Base-by-base conservation (phyloP, 2,797 vertebrate species). In the Capromys pilorides region DNA sequence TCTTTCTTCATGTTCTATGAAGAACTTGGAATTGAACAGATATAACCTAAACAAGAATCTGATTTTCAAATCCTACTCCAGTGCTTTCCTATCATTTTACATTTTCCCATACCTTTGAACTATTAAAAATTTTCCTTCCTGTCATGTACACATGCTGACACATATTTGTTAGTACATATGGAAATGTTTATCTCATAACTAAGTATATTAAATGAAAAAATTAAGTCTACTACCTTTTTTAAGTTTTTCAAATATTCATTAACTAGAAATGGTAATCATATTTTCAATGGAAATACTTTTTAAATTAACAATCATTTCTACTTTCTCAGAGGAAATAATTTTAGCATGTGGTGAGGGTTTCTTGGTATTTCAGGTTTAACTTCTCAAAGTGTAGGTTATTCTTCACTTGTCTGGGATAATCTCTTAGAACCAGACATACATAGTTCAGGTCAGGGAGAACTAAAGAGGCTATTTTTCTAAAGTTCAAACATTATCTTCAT, bases 271-370 rank as follows among this genome's bases (percentile, higher is more conserved):
- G 77, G 69, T 13, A 77, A 57, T 78, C 19, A 39, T 67, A 92
- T n/a, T 59, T 94, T 67, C 54, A 75, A 33, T 9, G n/a, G 54
- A 41, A 83, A 89, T 61, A 86, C 6, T 54, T 45, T 62, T 71
- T 54, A 82, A 86, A 54, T 4, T 41, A 31, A 80, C 39, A 80
- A 24, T 36, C 12, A 75, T 26, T 93, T 67, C 66, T 67, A 73
- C 54, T 92, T 96, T 73, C 87, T 8, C 49, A 91, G 21, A 26
- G n/a, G 73, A 22, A 92, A 96, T 64, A 73, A 82, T 59, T 81
- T 64, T 28, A 67, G 51, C 28, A 6, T 51, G 28, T 31, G 13
- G 8, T 61, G 18, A 90, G 54, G 62, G n/a, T 36, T 93, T 62
- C 28, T 14, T 77, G 49, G 21, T 45, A 26, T n/a, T 80, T 93